phyloP scores from a whole-genome alignment of 1,140 invertebrate species.

The Trialeurodes vaporariorum region DNA sequence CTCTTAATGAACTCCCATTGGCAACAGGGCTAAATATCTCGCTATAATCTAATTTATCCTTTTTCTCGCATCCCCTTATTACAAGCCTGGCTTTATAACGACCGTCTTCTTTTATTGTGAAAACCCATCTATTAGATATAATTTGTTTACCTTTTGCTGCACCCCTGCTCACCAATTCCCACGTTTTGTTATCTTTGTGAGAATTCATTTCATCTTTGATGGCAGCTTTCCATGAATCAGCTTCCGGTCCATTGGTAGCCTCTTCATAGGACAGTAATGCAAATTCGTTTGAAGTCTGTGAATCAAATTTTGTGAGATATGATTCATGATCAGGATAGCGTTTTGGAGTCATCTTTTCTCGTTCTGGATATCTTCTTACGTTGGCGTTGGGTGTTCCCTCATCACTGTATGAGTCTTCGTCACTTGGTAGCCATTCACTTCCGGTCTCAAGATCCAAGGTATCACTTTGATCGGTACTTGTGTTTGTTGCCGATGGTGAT shows the following conservation, averaged over 20 bases:
- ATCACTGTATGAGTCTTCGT: neutral
- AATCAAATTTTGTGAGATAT: too few relatives aligned
- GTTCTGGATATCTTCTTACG: neutral
- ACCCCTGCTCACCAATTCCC: neutral
- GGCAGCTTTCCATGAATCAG: slow-evolving; percentile 5
- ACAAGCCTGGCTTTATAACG: slow-evolving; percentile 15
- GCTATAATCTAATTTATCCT: neutral
- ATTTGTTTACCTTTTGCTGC: neutral
- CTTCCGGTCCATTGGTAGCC: neutral
- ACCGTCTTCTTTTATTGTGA: slow-evolving; percentile 5
- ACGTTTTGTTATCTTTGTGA: slow-evolving; percentile 5
- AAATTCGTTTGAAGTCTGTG: too few relatives aligned
- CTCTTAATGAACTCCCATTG: neutral
- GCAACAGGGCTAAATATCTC: slow-evolving; percentile 12
- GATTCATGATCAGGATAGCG: neutral
- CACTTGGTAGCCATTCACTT: neutral
- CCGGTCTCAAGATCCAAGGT: neutral
- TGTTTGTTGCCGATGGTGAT: too few relatives aligned
- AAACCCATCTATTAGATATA: slow-evolving; percentile 10
- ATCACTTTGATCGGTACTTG: neutral
- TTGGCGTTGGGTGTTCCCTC: neutral
- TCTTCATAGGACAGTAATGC: slow-evolving; percentile 14
- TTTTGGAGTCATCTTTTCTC: neutral
- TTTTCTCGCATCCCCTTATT: slow-evolving; percentile 9
- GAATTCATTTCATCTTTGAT: slow-evolving; percentile 12